Evolutionary conservation across 2,797 vertebrate species (phyloP), one percentile per base, ranked within the genome.

Genomic region (Melanotaenia trifasciata): DNA sequence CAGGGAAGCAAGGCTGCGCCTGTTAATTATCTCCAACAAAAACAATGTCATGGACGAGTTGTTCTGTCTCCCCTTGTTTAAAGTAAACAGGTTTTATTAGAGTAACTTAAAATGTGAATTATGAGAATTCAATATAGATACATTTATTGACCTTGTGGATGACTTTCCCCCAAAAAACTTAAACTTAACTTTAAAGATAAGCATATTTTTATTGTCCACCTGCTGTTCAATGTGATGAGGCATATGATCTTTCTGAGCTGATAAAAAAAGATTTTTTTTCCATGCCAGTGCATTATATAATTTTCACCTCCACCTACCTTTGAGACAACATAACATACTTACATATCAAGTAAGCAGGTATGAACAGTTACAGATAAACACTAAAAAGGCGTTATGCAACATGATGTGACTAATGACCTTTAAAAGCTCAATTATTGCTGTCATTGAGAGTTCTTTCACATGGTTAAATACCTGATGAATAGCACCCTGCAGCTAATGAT

Each of bases 21-120:
- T 75, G 40, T 36, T 75, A 65, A 76, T 82, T 58, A 74, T 16
- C 45, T 35, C 38, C 16, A 70, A 43, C 57, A 1, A 59, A 71
- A 74, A 65, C 3, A 50, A 9, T 35, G 1, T 40, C 26, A 70
- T 47, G 22, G 57, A 67, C 22, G 0, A 58, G 20, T 3, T 78
- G 40, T 58, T 62, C 4, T 50, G 8, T 51, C 38, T 40, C 58
- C 32, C 20, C 36, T 16, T 65, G 7, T 45, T 72, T 16, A 32
- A 1, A 47, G 8, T 24, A 28, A 5, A 38, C 22, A 13, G n/a
- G 5, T 26, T 30, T 18, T 58, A 3, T 30, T 58, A 22, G 28
- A 22, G 22, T 36, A 28, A 56, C 22, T 28, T 26, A 28, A 38
- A 53, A 38, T 4, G 20, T 22, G 30, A 47, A n/a, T 4, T 22